Conservation (phyloP, 2,797 vertebrate genomes). For the Platyrinchus mystaceus region DNA sequence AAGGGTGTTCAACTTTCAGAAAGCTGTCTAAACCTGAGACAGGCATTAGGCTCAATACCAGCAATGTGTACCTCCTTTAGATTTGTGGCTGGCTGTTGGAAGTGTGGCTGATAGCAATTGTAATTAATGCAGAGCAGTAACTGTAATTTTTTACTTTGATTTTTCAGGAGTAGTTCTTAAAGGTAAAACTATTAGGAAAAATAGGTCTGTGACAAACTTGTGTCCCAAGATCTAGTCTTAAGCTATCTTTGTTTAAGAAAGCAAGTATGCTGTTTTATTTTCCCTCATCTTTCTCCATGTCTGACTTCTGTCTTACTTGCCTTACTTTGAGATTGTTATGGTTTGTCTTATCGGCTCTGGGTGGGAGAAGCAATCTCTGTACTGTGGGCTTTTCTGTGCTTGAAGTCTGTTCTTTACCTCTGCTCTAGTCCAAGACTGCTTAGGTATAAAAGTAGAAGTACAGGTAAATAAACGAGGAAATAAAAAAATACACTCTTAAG, state of each 20-base stretch:
- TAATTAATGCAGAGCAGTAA: not conserved
- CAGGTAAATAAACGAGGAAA: not conserved
- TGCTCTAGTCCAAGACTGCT: not conserved
- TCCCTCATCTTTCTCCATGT: not conserved
- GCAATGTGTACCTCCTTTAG: not conserved
- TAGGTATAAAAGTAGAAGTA: not conserved
- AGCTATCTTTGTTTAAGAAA: not conserved
- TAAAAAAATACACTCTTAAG: not conserved
- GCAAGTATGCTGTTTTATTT: not conserved
- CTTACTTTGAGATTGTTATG: not conserved
- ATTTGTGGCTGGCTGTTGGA: not conserved
- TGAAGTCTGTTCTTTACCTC: not conserved
- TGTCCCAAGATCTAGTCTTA: not conserved
- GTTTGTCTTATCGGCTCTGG: not conserved
- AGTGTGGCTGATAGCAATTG: not conserved
- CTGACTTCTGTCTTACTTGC: not conserved
- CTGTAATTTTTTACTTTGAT: not conserved
- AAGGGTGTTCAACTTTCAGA: not conserved
- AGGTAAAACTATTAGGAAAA: not conserved
- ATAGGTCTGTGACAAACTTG: not conserved
- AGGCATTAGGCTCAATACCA: not conserved
- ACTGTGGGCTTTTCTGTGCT: not conserved
- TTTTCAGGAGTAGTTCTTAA: not conserved
- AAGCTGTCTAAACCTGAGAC: not conserved
- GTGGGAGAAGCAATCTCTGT: not conserved